Evolutionary conservation across 1,140 invertebrate species (phyloP).

Genomic region (Nephila pilipes): DNA sequence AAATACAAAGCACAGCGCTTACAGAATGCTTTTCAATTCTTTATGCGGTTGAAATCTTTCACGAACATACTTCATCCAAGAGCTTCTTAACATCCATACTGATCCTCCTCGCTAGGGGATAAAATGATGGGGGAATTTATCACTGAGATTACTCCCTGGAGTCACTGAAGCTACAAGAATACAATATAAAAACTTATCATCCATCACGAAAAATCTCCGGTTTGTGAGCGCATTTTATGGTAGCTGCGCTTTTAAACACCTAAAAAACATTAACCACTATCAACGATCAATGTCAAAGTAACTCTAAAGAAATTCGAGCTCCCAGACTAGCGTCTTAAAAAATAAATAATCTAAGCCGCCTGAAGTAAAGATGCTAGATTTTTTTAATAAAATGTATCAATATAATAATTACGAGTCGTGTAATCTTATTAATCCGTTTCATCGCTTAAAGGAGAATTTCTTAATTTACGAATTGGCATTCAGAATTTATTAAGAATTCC

Average conservation of each 20-base stretch:
- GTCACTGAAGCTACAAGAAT: not conserved
- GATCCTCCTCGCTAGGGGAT: not conserved
- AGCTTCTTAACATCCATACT: conserved; percentile 24
- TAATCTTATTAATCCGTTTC: too few species aligned
- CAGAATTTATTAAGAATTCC: too few species aligned
- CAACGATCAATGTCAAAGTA: not conserved
- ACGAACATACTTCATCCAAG: not conserved
- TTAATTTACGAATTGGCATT: too few species aligned
- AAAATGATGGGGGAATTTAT: conserved; percentile 38
- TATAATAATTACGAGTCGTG: too few species aligned
- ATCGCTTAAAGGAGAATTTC: too few species aligned
- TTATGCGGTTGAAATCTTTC: conserved; percentile 23
- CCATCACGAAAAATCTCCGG: not conserved
- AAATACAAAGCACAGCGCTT: not conserved
- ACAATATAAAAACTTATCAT: conserved; percentile 39
- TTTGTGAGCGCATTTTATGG: not conserved
- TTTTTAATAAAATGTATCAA: not conserved
- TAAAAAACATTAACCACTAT: not conserved
- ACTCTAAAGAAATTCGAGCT: not conserved
- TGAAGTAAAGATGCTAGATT: not conserved
- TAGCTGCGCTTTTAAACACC: not conserved
- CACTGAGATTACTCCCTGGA: not conserved
- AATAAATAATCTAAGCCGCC: not conserved
- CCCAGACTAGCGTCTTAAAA: too few species aligned
- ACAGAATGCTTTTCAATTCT: conserved; percentile 30